Evolutionary conservation across 1,140 invertebrate species (phyloP).

Genomic region (Pogonognathellus flavescens): DNA sequence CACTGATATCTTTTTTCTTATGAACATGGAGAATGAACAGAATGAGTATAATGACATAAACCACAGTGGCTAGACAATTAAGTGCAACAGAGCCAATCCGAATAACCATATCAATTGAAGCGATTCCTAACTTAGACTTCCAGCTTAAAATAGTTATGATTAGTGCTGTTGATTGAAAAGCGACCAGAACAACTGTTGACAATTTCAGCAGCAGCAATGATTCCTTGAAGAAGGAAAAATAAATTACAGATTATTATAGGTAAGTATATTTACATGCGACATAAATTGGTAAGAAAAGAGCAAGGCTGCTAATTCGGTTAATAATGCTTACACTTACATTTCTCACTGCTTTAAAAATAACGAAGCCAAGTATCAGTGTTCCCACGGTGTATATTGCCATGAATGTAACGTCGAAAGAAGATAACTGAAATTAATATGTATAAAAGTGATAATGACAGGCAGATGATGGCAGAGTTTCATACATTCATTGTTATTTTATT

Average conservation of each 20-base stretch:
- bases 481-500: too few species aligned
- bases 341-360: conserved; percentile 52
- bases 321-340: conserved; percentile 48
- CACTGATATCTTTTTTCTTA: background rate
- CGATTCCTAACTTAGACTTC: background rate
- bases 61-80: background rate
- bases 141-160: conserved; percentile 12
- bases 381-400: conserved; percentile 51
- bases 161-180: background rate
- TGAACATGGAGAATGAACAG: background rate
- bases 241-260: too few species aligned
- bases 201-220: background rate
- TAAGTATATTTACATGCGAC: too few species aligned
- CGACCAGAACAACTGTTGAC: background rate
- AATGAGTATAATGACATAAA: background rate
- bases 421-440: conserved; percentile 7
- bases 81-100: conserved; percentile 7
- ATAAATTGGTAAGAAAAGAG: background rate
- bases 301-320: too few species aligned
- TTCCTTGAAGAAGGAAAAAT: too few species aligned
- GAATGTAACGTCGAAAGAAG: conserved; percentile 36
- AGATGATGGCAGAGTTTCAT: too few species aligned
- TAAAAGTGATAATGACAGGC: too few species aligned
- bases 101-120: background rate
- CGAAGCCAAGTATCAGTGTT: conserved; percentile 43